phyloP scores from a whole-genome alignment of 2,113 vertebrate species.

The Bubo scandiacus region DNA sequence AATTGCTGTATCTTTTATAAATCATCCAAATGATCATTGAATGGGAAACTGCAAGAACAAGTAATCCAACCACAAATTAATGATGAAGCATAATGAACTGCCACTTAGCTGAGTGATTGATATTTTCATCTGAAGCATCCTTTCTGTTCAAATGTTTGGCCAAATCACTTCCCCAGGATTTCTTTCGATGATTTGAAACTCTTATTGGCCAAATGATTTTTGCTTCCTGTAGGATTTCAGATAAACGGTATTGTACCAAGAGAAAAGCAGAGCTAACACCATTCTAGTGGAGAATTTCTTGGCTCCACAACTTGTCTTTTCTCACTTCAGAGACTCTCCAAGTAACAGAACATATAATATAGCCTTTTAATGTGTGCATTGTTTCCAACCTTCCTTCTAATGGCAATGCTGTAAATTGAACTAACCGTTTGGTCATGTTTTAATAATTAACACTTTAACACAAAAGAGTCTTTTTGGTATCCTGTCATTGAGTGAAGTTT shows the following conservation, averaged over 20 bases:
- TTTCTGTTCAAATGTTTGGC: neutral
- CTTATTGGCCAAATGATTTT: neutral
- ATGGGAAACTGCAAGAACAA: neutral
- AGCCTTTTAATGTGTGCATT: conserved; percentile 36
- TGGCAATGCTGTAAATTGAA: conserved; percentile 48
- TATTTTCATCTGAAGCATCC: neutral
- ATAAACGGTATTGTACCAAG: conserved; percentile 5
- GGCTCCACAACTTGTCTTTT: conserved; percentile 6
- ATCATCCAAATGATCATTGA: neutral
- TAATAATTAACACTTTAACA: conserved; percentile 61
- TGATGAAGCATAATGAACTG: neutral
- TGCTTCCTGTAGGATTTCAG: conserved; percentile 15
- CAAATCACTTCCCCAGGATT: neutral
- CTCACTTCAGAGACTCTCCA: conserved; percentile 54
- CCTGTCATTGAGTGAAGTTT: conserved; percentile 31
- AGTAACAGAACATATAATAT: conserved; percentile 55
- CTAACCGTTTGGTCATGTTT: conserved; percentile 19
- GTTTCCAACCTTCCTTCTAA: conserved; percentile 48
- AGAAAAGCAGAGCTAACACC: neutral
- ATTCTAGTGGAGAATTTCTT: conserved; percentile 30
- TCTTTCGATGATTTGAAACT: neutral
- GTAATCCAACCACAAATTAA: neutral
- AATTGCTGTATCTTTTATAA: neutral
- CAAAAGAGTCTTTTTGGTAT: conserved; percentile 46
- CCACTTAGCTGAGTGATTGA: neutral